Evolutionary conservation across 2,113 vertebrate species (phyloP).

Genomic region (Malurus melanocephalus): DNA sequence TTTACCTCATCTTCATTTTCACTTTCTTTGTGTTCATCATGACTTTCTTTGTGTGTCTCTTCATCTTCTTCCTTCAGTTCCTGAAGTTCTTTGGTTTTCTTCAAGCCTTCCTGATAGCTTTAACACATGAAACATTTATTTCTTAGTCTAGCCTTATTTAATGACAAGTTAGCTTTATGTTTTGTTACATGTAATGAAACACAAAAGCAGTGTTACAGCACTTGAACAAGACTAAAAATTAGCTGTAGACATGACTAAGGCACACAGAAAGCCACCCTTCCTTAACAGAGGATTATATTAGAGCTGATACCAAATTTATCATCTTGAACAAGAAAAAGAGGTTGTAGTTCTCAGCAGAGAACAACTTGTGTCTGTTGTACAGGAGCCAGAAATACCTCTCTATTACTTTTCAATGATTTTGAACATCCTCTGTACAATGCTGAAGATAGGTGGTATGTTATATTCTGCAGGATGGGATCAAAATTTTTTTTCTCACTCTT

Average conservation of each 20-base stretch:
- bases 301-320: neutral
- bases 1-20: conserved; percentile 69
- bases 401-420: neutral
- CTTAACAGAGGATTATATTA: neutral
- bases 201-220: neutral
- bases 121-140: neutral
- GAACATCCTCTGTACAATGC: neutral
- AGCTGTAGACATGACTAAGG: neutral
- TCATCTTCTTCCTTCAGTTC: conserved; percentile 76
- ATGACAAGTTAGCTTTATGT: neutral
- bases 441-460: neutral
- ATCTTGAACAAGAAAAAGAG: neutral
- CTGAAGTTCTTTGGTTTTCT: conserved; percentile 75
- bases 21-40: conserved; percentile 62
- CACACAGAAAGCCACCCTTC: neutral
- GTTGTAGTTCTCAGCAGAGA: neutral
- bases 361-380: neutral
- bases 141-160: neutral
- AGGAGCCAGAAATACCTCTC: neutral
- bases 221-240: conserved; percentile 36
- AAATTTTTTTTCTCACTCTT: neutral
- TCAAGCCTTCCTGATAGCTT: conserved; percentile 81
- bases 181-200: neutral
- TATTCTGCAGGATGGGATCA: neutral
- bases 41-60: conserved; percentile 66